These are phyloP conservation scores for Apis cerana DNA, from an alignment of 1,140 invertebrate species.

Conservation along the genomic window DNA sequence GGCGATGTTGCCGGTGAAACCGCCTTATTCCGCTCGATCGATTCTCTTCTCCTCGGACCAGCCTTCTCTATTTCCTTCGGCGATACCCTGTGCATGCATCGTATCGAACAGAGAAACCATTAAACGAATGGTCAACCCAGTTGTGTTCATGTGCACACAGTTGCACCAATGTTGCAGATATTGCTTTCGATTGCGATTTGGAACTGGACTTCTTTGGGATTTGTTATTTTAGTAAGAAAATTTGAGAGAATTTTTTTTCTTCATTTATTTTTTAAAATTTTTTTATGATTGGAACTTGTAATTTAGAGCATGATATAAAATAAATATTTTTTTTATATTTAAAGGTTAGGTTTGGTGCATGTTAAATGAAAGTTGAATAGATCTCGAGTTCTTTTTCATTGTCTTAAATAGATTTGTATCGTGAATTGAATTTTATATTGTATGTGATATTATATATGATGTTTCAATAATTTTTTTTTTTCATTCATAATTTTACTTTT, in stretches of 20 bases:
- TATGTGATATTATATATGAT: no score
- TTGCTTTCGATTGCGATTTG: background rate
- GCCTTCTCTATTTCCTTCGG: conserved; percentile 67
- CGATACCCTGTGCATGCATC: conserved; percentile 75
- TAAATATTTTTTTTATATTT: no score
- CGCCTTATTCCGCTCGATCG: conserved; percentile 62
- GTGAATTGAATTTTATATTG: no score
- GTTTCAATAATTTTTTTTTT: no score
- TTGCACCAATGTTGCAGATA: background rate
- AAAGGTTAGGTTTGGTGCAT: no score
- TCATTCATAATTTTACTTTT: no score
- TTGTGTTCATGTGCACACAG: background rate
- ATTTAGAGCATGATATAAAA: no score
- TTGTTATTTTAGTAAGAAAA: background rate
- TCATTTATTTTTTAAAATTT: background rate
- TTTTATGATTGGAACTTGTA: no score
- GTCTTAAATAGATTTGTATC: no score
- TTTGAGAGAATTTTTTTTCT: background rate
- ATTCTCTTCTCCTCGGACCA: conserved; percentile 54
- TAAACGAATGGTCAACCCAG: conserved; percentile 45
- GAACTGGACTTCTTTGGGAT: background rate
- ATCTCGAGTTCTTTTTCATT: no score
- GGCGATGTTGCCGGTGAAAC: conserved; percentile 74
- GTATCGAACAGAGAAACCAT: conserved; percentile 50
- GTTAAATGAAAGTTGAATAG: no score